Evolutionary conservation across 2,113 vertebrate genomes (phyloP), one percentile per base, ranked within the genome.

Genomic region (Capreolus pygargus): DNA sequence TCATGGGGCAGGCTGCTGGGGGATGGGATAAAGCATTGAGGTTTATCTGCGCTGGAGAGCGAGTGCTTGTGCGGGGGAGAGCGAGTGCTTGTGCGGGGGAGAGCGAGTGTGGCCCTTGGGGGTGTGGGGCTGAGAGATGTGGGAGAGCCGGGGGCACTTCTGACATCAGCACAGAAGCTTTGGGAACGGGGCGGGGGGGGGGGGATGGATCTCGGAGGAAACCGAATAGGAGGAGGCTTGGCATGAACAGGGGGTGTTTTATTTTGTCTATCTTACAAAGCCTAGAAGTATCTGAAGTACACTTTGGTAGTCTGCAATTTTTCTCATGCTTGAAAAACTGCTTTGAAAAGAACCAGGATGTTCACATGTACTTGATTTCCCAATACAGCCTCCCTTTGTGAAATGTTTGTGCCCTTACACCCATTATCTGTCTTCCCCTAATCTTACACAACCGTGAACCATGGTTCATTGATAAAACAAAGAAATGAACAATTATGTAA

Each of bases 291-390:
- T 45, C 23, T 94, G 64, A 89, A 85, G 50, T 55, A 54, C 6
- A 60, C 27, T 94, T 82, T 12, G 13, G 28, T 76, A 30, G 17
- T 95, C 54, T 82, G 23, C 5, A 50, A 43, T 82, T 90, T 90
- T 95, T 76, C 60, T 93, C 33, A 86, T 30, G 21, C 12, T 95
- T 89, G 89, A 84, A 89, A 97, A 97, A 81, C 8, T 30, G 25
- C 74, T 89, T 82, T 86, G 25, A 64, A 96, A 93, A 90, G 52
- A 76, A 61, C 23, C 64, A 89, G 70, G 54, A 86, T 45, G 30
- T 50, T 61, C 33, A 86, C 17, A 86, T 47, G 27, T 55, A 92
- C 27, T 27, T 82, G 27, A 27, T 64, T 93, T 70, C 58, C 85
- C 81, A 57, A 74, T 28, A 57, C 50, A 88, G 58, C 60, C 58